A percentile compares a stretch with the other conserved stretches of the same genome.
These are phyloP conservation scores for Hyperopisus bebe DNA, from an alignment of 2,113 vertebrate genomes.

Conservation along the genomic window DNA sequence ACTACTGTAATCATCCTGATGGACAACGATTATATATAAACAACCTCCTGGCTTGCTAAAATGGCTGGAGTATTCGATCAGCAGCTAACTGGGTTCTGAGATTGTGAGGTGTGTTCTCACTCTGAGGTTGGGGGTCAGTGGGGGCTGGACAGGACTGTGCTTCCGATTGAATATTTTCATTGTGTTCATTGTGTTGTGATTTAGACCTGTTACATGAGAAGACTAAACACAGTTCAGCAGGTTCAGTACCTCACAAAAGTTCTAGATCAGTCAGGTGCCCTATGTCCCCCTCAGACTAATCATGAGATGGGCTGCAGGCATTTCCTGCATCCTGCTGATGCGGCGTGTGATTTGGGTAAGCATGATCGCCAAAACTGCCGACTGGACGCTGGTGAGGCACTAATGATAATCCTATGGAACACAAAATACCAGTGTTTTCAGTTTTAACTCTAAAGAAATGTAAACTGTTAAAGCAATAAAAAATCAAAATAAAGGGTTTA, in stretches of 20 bases:
- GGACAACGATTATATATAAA: background rate
- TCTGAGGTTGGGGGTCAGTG: background rate
- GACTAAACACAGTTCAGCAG: background rate
- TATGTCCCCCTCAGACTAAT: background rate
- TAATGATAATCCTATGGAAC: background rate
- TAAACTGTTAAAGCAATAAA: background rate
- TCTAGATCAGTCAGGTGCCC: background rate
- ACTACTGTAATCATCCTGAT: background rate
- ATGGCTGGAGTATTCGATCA: background rate
- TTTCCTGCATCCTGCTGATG: background rate
- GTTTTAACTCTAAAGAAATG: background rate
- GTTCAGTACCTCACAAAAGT: background rate
- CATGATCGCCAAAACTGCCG: background rate
- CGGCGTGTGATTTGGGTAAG: background rate
- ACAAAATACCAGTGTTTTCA: background rate
- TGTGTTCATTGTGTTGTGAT: too few species aligned
- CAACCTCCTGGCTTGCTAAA: background rate
- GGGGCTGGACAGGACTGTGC: background rate
- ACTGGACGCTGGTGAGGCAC: background rate
- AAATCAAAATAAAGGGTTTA: background rate
- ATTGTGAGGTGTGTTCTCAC: background rate
- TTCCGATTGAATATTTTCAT: background rate
- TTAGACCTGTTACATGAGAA: background rate
- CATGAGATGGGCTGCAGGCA: background rate
- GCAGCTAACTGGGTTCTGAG: background rate